These are phyloP conservation scores for Uloborus diversus DNA, from an alignment of 1,140 invertebrate species.

Conservation along the genomic window DNA sequence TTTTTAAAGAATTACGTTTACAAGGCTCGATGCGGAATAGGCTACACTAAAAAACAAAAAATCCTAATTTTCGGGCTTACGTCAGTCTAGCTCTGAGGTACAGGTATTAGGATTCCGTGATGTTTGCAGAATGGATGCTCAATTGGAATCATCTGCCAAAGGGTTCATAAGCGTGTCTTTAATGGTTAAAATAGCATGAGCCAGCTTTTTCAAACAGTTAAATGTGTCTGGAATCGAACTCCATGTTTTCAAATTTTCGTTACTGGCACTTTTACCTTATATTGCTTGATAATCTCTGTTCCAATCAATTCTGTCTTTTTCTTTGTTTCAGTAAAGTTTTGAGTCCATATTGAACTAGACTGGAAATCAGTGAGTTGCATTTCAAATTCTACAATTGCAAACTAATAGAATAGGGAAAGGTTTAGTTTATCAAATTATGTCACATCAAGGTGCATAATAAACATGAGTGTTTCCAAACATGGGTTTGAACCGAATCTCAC, in stretches of 20 bases:
- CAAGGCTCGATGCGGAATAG: too few relatives aligned
- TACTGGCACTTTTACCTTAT: neutral
- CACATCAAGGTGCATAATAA: constrained; percentile 6
- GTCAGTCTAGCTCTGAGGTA: too few relatives aligned
- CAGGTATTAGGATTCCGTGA: too few relatives aligned
- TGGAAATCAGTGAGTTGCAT: neutral
- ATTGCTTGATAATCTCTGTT: neutral
- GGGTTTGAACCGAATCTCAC: constrained; percentile 1
- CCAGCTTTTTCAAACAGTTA: neutral
- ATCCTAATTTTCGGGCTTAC: too few relatives aligned
- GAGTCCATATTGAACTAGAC: neutral
- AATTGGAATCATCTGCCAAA: too few relatives aligned
- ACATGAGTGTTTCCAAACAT: neutral
- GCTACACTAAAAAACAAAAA: too few relatives aligned
- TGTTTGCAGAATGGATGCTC: too few relatives aligned
- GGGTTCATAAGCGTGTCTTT: too few relatives aligned
- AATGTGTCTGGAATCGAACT: neutral
- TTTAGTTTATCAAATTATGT: constrained; percentile 7
- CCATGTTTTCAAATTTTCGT: neutral
- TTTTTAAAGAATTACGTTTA: too few relatives aligned
- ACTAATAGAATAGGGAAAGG: constrained; percentile 1
- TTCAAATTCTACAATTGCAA: neutral
- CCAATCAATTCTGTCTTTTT: neutral
- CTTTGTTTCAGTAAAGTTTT: neutral
- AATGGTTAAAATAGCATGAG: neutral